A percentile compares a stretch with the other conserved stretches of the same genome.
phyloP scores from a whole-genome alignment of 2,888 invertebrate species.

The Phengaris alcon region DNA sequence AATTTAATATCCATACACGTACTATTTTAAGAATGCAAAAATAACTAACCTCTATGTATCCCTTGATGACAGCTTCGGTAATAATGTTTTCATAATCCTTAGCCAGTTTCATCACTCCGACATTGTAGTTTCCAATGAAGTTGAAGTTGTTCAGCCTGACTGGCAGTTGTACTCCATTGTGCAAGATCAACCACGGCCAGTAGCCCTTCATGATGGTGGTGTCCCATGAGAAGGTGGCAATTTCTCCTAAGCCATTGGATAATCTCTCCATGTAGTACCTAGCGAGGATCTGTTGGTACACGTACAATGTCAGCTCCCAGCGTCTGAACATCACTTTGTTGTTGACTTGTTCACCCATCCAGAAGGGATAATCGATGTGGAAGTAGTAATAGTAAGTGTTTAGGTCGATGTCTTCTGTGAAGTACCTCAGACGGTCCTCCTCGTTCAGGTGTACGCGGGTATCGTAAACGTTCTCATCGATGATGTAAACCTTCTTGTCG shows the following conservation, averaged over 20 bases:
- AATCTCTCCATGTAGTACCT: slow-evolving; percentile 78
- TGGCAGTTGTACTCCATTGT: slow-evolving; percentile 78
- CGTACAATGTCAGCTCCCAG: slow-evolving; percentile 79
- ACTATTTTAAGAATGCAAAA: background rate
- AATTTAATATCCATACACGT: background rate
- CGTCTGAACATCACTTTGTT: slow-evolving; percentile 61
- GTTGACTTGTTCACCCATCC: slow-evolving; percentile 74
- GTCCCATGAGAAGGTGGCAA: slow-evolving; percentile 69
- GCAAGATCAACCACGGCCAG: slow-evolving; percentile 77
- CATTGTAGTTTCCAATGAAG: slow-evolving; percentile 53
- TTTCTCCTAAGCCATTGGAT: slow-evolving; percentile 69
- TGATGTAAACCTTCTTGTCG: slow-evolving; percentile 76
- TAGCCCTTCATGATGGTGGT: slow-evolving; percentile 71
- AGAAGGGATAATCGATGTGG: slow-evolving; percentile 81
- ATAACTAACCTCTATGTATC: slow-evolving; percentile 65
- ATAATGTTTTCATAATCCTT: slow-evolving; percentile 76
- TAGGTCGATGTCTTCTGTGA: slow-evolving; percentile 82
- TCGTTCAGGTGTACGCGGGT: slow-evolving; percentile 71
- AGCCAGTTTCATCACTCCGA: slow-evolving; percentile 56
- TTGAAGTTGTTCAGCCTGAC: slow-evolving; percentile 70
- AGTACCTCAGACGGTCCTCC: slow-evolving; percentile 81
- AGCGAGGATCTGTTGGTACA: slow-evolving; percentile 83
- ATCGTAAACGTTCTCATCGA: slow-evolving; percentile 83
- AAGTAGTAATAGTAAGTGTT: slow-evolving; percentile 82
- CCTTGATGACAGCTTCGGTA: slow-evolving; percentile 78